Percentiles rank a stretch among this genome's conserved stretches.
Conservation (phyloP, 2,888 invertebrate genomes). For the Beris chalybata region DNA sequence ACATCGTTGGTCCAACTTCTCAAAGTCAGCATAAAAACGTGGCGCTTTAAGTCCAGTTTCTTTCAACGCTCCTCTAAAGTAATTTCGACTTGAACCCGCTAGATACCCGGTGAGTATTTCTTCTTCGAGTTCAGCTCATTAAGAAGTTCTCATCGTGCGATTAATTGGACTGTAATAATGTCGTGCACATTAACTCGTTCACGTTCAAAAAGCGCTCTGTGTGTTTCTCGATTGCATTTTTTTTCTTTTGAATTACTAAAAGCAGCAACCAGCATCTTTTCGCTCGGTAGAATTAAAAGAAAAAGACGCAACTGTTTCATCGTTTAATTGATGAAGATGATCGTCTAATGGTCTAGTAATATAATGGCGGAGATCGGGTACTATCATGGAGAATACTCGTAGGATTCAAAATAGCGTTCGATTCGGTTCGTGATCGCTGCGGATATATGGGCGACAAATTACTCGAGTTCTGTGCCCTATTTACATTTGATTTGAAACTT, state of each 20-base stretch:
- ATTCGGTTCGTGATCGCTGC: conserved; percentile 27
- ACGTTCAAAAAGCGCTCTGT: conserved; percentile 7
- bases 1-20: no score
- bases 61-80: no score
- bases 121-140: background rate
- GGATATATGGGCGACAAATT: conserved; percentile 30
- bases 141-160: conserved; percentile 20
- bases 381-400: background rate
- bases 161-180: conserved; percentile 29
- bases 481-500: conserved; percentile 9
- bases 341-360: conserved; percentile 26
- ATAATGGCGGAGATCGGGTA: conserved; percentile 20
- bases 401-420: conserved; percentile 17
- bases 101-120: no score
- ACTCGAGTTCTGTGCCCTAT: conserved; percentile 5
- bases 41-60: no score
- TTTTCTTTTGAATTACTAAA: conserved; percentile 4
- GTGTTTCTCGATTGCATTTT: conserved; percentile 2
- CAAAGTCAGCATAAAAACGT: no score
- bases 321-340: conserved; percentile 31
- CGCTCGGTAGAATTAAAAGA: background rate
- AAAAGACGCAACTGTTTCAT: conserved; percentile 30
- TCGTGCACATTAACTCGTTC: conserved; percentile 31
- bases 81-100: no score
- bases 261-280: conserved; percentile 24